These are phyloP conservation scores for Chlorocebus sabaeus DNA, from an alignment of 2,113 vertebrate species.

Conservation along the genomic window DNA sequence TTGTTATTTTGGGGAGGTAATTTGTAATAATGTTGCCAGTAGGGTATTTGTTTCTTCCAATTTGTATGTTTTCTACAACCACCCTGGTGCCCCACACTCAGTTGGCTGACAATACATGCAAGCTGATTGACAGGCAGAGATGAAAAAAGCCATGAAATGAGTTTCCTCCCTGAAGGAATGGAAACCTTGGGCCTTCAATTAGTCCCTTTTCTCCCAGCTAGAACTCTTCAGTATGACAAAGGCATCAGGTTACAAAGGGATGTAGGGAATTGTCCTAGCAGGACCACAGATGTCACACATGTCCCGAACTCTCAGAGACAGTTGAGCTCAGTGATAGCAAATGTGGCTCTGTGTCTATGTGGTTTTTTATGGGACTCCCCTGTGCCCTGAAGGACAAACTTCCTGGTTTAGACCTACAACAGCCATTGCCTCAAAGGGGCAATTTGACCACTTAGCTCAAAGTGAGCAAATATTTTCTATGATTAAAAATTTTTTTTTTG, in stretches of 20 bases:
- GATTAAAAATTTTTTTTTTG: neutral
- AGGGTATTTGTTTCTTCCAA: neutral
- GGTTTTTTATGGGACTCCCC: conserved; percentile 68
- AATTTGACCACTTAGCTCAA: neutral
- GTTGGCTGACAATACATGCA: neutral
- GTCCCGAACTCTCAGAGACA: conserved; percentile 78
- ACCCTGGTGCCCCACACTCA: neutral
- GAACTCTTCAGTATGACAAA: conserved; percentile 68
- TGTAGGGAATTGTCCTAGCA: conserved; percentile 74
- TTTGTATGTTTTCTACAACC: neutral
- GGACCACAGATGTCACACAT: conserved; percentile 78
- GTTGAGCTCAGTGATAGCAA: conserved; percentile 78
- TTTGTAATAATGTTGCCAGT: neutral
- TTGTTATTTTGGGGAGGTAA: neutral
- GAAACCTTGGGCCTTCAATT: conserved; percentile 75
- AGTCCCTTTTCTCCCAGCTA: conserved; percentile 57
- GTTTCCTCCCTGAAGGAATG: conserved; percentile 64
- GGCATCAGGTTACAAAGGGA: conserved; percentile 62
- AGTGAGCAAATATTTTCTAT: conserved; percentile 5
- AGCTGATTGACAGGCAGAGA: conserved; percentile 66
- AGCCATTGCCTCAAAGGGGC: neutral
- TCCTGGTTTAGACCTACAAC: conserved; percentile 52
- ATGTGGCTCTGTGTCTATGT: conserved; percentile 38
- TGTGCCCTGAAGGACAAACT: conserved; percentile 60
- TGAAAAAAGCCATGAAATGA: conserved; percentile 66